These are phyloP conservation scores for cat (Felis catus) DNA, from an alignment of 2,113 vertebrate genomes.

Conservation along the genomic window F.catus_Fca126_mat1.0 CM031428.1:52587001-52587500, in stretches of 20 bases:
- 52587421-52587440: too few relatives aligned
- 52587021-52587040: neutral
- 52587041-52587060: neutral
- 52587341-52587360: too few relatives aligned
- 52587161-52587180: neutral
- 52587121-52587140: neutral
- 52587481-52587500: neutral
- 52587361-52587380: too few relatives aligned
- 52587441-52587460: neutral
- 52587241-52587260: too few relatives aligned
- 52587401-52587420: too few relatives aligned
- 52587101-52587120: neutral
- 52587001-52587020: neutral
- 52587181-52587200: neutral
- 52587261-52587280: too few relatives aligned
- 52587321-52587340: too few relatives aligned
- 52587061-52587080: neutral
- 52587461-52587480: neutral
- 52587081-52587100: neutral
- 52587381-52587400: too few relatives aligned
- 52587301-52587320: too few relatives aligned
- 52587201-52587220: neutral
- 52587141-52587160: neutral
- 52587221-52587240: too few relatives aligned
- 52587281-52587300: too few relatives aligned